These are phyloP conservation scores for Sebastes goodei DNA, from an alignment of 2,797 vertebrate species.

Conservation along the genomic window DNA sequence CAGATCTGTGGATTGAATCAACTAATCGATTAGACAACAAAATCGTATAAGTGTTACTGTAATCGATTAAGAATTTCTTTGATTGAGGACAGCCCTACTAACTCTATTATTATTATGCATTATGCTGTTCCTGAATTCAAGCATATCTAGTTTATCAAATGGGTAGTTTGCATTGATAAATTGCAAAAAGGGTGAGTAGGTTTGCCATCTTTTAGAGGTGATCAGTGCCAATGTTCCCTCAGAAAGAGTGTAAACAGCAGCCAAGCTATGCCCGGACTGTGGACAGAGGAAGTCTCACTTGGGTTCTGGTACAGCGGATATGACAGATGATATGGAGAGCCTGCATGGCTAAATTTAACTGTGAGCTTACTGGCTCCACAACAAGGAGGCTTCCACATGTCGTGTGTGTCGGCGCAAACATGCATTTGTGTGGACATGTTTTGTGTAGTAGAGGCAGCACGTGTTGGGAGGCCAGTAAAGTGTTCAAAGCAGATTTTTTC, in stretches of 20 bases:
- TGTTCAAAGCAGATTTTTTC: constrained; percentile 49
- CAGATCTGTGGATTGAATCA: too few relatives aligned
- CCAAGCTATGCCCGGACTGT: constrained; percentile 70
- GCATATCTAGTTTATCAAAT: not conserved
- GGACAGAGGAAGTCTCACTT: constrained; percentile 77
- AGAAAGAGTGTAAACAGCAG: constrained; percentile 69
- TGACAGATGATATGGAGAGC: constrained; percentile 78
- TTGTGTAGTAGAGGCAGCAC: constrained; percentile 54
- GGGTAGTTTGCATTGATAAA: not conserved
- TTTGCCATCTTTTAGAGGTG: constrained; percentile 21
- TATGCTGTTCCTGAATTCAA: not conserved
- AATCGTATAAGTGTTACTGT: too few relatives aligned
- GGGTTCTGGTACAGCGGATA: constrained; percentile 69
- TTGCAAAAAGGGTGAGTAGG: not conserved
- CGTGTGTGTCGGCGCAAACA: not conserved
- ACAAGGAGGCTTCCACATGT: constrained; percentile 35
- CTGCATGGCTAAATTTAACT: constrained; percentile 80
- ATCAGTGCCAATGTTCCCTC: constrained; percentile 33
- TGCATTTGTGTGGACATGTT: constrained; percentile 36
- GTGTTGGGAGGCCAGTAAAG: constrained; percentile 60
- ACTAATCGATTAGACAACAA: too few relatives aligned
- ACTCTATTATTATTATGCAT: not conserved
- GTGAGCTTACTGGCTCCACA: constrained; percentile 58
- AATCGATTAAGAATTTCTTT: too few relatives aligned
- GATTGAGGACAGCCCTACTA: not conserved